These are phyloP conservation scores for Xiphophorus couchianus DNA, from an alignment of 2,113 vertebrate species.

Conservation along the genomic window DNA sequence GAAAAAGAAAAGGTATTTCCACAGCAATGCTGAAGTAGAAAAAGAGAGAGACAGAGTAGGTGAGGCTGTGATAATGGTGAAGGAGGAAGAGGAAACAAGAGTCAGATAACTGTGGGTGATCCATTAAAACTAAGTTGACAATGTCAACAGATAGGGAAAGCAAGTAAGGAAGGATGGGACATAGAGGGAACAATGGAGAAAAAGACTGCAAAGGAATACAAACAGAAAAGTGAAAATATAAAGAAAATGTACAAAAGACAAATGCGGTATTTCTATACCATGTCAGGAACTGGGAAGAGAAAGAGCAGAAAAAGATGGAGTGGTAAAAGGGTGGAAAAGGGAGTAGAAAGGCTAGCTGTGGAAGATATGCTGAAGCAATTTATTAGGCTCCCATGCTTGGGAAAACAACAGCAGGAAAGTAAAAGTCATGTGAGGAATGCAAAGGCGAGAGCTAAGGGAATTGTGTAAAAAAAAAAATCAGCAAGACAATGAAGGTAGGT, in stretches of 20 bases:
- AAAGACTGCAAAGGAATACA: constrained; percentile 11
- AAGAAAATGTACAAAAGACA: constrained; percentile 29
- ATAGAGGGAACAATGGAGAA: constrained; percentile 13
- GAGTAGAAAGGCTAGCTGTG: constrained; percentile 16
- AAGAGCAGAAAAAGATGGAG: constrained; percentile 11
- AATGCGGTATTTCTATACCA: constrained; percentile 47
- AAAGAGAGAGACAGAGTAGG: constrained; percentile 33
- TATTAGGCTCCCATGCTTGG: constrained; percentile 36
- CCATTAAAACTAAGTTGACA: constrained; percentile 65
- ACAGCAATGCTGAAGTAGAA: constrained; percentile 40
- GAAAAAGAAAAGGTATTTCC: constrained; percentile 67
- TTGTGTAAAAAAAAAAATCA: background rate
- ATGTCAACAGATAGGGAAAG: constrained; percentile 60
- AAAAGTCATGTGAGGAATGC: constrained; percentile 39
- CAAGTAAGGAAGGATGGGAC: constrained; percentile 9
- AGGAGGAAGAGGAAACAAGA: constrained; percentile 45
- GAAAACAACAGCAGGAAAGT: constrained; percentile 46
- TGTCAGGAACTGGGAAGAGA: constrained; percentile 56
- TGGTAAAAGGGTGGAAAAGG: constrained; percentile 36
- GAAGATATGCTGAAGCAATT: constrained; percentile 48
- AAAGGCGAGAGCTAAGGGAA: constrained; percentile 1
- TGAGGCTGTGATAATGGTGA: constrained; percentile 47
- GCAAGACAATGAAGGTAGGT: constrained; percentile 3
- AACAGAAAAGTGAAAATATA: constrained; percentile 43
- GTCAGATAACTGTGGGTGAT: constrained; percentile 63